phyloP scores from a whole-genome alignment of 1,140 invertebrate species.

The Brachystomella parvula region DNA sequence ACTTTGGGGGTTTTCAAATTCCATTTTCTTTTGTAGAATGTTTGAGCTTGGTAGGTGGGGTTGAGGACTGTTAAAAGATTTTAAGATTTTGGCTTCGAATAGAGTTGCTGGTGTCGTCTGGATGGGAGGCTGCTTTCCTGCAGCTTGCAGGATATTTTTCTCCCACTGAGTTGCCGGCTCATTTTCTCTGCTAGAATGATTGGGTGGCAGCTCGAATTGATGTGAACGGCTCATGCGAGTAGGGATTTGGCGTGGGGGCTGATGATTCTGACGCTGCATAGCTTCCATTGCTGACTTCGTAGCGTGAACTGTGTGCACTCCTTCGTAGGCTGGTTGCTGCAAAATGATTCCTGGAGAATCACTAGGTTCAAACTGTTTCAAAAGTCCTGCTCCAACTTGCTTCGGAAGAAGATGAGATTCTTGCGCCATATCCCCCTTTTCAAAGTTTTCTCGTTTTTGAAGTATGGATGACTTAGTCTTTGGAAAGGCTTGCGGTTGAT shows the following conservation, averaged over 20 bases:
- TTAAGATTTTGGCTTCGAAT: neutral
- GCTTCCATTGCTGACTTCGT: slow-evolving; percentile 34
- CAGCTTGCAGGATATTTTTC: slow-evolving; percentile 1
- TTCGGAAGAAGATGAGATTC: slow-evolving; percentile 7
- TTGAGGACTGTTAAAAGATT: neutral
- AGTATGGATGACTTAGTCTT: neutral
- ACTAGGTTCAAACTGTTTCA: neutral
- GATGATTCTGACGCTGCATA: slow-evolving; percentile 19
- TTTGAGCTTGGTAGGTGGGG: slow-evolving; percentile 10
- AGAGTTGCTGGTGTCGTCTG: neutral
- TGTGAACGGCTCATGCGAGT: neutral
- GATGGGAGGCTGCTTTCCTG: neutral
- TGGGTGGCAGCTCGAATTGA: neutral
- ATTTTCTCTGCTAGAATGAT: slow-evolving; percentile 11
- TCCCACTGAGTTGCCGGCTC: slow-evolving; percentile 25
- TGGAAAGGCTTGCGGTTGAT: neutral
- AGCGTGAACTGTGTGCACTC: slow-evolving; percentile 37
- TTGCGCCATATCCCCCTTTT: slow-evolving; percentile 18
- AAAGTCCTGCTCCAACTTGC: neutral
- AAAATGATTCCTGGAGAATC: neutral
- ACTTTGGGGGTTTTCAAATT: slow-evolving; percentile 4
- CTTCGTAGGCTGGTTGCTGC: slow-evolving; percentile 17
- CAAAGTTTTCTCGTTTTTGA: neutral
- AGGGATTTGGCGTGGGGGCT: slow-evolving; percentile 4
- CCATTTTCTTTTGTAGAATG: neutral